Evolutionary conservation across 1,140 invertebrate genomes (phyloP).

Genomic region (Neodiprion virginianus): DNA sequence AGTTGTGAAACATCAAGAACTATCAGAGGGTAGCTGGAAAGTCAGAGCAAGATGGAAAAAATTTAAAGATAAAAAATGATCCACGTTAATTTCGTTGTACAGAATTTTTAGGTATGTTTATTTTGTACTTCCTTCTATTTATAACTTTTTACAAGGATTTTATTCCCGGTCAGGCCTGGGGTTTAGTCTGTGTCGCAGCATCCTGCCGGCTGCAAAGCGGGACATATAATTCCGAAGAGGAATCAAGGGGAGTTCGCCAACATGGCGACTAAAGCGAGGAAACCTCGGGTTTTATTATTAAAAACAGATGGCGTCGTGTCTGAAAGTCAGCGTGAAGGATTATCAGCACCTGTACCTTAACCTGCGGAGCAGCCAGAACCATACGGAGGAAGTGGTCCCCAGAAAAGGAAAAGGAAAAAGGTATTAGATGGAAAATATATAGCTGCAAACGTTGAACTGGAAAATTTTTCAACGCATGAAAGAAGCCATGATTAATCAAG

Average conservation of each 20-base stretch:
- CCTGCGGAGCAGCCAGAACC: neutral
- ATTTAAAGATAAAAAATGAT: neutral
- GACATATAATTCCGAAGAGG: neutral
- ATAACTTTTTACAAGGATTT: neutral
- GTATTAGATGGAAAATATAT: too few relatives aligned
- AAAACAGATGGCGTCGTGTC: conserved; percentile 9
- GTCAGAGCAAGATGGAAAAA: too few relatives aligned
- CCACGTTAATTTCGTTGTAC: neutral
- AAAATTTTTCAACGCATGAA: neutral
- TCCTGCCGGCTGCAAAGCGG: neutral
- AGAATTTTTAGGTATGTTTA: neutral
- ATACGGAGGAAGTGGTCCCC: neutral
- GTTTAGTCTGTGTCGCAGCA: neutral
- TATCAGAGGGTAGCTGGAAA: too few relatives aligned
- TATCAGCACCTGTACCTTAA: neutral
- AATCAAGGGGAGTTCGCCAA: neutral
- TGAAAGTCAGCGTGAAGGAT: neutral
- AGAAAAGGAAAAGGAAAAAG: neutral
- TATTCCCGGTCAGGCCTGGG: conserved; percentile 1
- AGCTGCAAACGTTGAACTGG: neutral
- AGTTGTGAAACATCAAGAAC: too few relatives aligned
- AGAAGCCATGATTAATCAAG: neutral
- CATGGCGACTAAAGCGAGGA: neutral
- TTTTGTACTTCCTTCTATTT: neutral
- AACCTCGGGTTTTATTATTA: conserved; percentile 9